These are phyloP conservation scores for Ursus arctos DNA, from an alignment of 2,113 vertebrate genomes.

Conservation along the genomic window DNA sequence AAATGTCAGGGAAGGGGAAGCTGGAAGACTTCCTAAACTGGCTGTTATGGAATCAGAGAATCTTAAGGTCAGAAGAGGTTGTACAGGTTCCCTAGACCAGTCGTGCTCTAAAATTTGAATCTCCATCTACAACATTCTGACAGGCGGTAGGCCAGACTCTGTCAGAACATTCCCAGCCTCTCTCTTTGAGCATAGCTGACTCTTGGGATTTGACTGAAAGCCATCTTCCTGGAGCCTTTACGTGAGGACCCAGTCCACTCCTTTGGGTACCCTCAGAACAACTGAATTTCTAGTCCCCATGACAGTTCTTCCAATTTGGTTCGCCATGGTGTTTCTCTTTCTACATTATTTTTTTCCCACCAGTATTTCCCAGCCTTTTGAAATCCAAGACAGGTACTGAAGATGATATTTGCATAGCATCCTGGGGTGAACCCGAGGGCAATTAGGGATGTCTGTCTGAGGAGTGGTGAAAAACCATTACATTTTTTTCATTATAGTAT, in stretches of 20 bases:
- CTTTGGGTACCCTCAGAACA: background rate
- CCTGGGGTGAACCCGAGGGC: background rate
- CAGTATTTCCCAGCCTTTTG: background rate
- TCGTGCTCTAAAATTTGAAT: background rate
- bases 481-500: background rate
- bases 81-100: background rate
- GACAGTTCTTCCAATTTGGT: background rate
- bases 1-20: background rate
- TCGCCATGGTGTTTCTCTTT: background rate
- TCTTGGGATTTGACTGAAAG: background rate
- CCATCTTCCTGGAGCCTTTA: background rate
- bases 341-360: background rate
- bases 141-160: background rate
- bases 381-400: background rate
- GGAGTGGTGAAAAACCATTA: constrained; percentile 6
- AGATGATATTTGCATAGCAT: background rate
- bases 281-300: background rate
- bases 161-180: background rate
- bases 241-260: background rate
- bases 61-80: background rate
- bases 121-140: background rate
- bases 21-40: background rate
- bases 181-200: background rate
- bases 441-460: background rate
- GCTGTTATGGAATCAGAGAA: background rate